These are phyloP conservation scores for Microcebus lehilahytsara DNA, from an alignment of 2,113 vertebrate species.

Conservation along the genomic window DNA sequence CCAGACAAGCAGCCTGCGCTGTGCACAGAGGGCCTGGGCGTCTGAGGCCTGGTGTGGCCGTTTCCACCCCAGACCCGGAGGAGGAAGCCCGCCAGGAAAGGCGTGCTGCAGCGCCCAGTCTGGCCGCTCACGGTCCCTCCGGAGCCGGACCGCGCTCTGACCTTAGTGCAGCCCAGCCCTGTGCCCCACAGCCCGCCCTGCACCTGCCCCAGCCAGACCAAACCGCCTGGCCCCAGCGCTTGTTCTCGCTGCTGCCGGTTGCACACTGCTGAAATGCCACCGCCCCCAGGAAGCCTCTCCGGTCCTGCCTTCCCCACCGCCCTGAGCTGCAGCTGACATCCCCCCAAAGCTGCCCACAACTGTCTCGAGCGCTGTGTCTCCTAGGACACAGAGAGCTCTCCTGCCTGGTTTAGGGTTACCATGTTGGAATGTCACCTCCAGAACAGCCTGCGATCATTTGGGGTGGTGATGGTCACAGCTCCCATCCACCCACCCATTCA, in stretches of 20 bases:
- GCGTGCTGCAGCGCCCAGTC: rapidly evolving
- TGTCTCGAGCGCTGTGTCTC: neutral
- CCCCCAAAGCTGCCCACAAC: too few species aligned
- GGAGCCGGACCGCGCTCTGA: neutral
- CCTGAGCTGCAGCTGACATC: neutral
- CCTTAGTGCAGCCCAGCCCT: neutral
- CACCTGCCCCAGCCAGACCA: neutral
- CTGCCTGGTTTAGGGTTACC: neutral
- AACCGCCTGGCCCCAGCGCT: neutral
- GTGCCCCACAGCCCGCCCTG: neutral
- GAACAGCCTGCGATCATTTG: neutral
- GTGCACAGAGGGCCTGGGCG: neutral
- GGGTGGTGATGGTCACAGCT: neutral
- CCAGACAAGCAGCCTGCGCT: neutral
- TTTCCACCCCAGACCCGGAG: neutral
- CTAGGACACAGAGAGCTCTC: neutral
- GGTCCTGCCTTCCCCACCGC: neutral
- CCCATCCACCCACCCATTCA: too few species aligned
- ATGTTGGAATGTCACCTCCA: neutral
- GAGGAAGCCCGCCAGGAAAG: neutral
- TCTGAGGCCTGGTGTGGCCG: rapidly evolving
- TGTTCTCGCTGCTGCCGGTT: rapidly evolving
- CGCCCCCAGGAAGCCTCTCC: neutral
- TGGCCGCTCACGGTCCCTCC: neutral
- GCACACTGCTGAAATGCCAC: neutral